Percentiles rank a stretch among this genome's conserved stretches.
These are phyloP conservation scores for Aleadryas rufinucha DNA, from an alignment of 2,113 vertebrate genomes.

Conservation along the genomic window DNA sequence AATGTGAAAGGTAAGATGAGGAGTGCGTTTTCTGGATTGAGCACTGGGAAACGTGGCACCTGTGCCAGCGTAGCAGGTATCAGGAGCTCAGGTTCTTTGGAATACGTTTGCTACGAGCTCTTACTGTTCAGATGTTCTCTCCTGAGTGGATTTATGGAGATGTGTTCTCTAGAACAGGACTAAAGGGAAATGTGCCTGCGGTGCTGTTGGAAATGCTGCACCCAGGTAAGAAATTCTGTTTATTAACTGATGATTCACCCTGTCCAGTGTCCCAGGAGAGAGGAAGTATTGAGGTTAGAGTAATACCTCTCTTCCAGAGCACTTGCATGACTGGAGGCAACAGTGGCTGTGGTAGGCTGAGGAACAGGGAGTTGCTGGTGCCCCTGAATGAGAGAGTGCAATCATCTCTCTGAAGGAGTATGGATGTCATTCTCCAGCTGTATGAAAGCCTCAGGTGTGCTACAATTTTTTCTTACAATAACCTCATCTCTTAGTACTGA, in stretches of 20 bases:
- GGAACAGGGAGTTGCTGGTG: not conserved
- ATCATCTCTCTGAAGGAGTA: not conserved
- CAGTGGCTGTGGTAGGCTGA: not conserved
- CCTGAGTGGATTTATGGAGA: not conserved
- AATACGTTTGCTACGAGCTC: not conserved
- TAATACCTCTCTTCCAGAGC: not conserved
- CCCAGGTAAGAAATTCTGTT: constrained; percentile 30
- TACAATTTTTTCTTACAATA: not conserved
- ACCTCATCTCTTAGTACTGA: not conserved
- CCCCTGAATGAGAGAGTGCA: not conserved
- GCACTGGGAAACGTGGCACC: not conserved
- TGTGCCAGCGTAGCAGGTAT: not conserved
- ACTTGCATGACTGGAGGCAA: not conserved
- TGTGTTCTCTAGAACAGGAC: not conserved
- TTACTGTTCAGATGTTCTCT: not conserved
- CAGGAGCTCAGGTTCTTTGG: not conserved
- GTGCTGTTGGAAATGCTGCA: constrained; percentile 12
- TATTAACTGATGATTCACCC: constrained; percentile 47
- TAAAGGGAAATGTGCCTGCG: not conserved
- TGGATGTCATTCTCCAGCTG: not conserved
- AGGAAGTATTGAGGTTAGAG: not conserved
- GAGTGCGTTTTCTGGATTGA: not conserved
- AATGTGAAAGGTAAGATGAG: constrained; percentile 15
- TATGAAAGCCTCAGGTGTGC: not conserved
- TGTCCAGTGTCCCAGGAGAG: not conserved